phyloP scores from a whole-genome alignment of 2,113 vertebrate genomes.

The Miniopterus natalensis region DNA sequence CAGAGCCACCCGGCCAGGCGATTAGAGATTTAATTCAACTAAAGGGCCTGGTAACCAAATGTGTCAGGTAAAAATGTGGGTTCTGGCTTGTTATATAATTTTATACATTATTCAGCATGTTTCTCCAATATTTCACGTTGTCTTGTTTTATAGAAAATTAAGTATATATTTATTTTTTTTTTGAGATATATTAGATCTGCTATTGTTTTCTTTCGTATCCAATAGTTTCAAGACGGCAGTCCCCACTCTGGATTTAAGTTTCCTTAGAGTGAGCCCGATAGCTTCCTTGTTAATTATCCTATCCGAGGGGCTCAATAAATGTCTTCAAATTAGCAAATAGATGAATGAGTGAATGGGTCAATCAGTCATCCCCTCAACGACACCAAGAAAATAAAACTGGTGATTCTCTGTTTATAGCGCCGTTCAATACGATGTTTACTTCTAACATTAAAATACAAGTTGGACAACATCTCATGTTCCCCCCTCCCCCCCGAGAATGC shows the following conservation, averaged over 20 bases:
- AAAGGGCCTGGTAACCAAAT: slow-evolving; percentile 12
- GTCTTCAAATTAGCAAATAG: not conserved
- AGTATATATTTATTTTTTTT: not conserved
- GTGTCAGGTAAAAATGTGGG: not conserved
- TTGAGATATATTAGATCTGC: not conserved
- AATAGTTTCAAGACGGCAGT: not conserved
- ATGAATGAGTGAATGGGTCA: not conserved
- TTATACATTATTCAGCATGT: not conserved
- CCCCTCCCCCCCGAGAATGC: not conserved
- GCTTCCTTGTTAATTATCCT: not conserved
- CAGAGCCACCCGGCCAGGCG: not conserved
- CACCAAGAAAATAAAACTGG: not conserved
- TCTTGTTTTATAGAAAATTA: not conserved
- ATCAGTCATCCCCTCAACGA: slow-evolving; percentile 24
- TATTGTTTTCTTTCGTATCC: not conserved
- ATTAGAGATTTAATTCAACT: not conserved
- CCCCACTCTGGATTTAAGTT: slow-evolving; percentile 18
- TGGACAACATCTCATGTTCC: not conserved
- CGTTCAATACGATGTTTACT: not conserved
- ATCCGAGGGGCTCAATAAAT: not conserved
- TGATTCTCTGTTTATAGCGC: not conserved
- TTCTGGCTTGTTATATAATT: not conserved
- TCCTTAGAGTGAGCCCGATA: not conserved
- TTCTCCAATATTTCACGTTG: not conserved
- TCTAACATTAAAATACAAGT: not conserved